Base-by-base conservation (phyloP, 1,140 invertebrate genomes). In the Aphelenchoides fujianensis region DNA sequence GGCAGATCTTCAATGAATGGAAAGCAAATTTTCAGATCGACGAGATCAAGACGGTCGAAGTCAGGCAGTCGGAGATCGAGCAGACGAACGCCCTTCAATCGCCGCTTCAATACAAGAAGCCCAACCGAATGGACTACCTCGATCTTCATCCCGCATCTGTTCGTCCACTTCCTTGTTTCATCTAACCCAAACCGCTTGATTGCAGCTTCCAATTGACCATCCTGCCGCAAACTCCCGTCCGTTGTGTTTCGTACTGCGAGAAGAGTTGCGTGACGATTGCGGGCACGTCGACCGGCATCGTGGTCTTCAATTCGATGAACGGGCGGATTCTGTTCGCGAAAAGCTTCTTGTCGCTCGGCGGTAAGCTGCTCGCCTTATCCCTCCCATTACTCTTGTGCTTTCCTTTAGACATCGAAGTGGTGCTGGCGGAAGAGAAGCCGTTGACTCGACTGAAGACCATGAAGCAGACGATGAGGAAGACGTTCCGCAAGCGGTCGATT, bases 361-460 rank as follows among this genome's bases (percentile, higher is more conserved):
- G 55, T 48, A 23, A 48, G 41, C 12, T 16, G 41, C 23, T 59
- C 7, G 34, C 28, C 19, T 59, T 30, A 59, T 30, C 55, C 28
- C 28, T 59, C 55, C 41, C 41, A 48, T 48, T 48, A 59, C 28
- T 30, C 5, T 19, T 7, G n/a, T n/a, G n/a, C n/a, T n/a, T n/a
- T n/a, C 7, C 34, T 59, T 59, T 19, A 66, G 63, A 35, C 16
- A 66, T 30, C n/a, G 12, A 66, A 36, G 28, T 35, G 2, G 63
- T 66, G 19, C 32, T 66, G 28, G 31, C 63, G 23, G 63, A 35
- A 30, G 63, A 66, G 7, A 66, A 66, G 53, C 63, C 63, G 63
- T 35, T 66, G 12, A 66, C 12, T 37, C 31, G 63, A 32, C 32
- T 66, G 1, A 66, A 66, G 53, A 36, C 63, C 9, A 36, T 66